These are phyloP conservation scores for Oscheius sp. DNA, from an alignment of 1,140 invertebrate genomes.

Conservation along the genomic window DNA sequence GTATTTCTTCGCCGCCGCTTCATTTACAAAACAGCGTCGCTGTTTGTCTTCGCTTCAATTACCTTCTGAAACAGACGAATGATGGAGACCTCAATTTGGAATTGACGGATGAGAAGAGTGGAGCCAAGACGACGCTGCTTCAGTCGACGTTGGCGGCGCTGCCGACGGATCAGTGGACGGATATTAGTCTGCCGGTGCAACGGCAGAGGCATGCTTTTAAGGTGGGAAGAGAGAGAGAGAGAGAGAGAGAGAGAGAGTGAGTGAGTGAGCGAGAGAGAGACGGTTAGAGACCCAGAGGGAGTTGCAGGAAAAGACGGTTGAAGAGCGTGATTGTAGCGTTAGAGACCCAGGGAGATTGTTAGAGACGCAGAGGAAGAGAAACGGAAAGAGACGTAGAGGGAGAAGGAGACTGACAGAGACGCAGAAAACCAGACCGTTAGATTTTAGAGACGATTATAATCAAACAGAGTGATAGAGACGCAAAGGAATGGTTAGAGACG, in stretches of 20 bases:
- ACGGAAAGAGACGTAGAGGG: too few relatives aligned
- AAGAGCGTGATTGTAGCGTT: too few relatives aligned
- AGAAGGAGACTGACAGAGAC: too few relatives aligned
- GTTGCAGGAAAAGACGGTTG: too few relatives aligned
- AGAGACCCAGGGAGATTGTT: too few relatives aligned
- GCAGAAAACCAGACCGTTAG: too few relatives aligned
- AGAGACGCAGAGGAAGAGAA: too few relatives aligned
- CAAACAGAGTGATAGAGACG: too few relatives aligned
- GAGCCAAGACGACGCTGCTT: not conserved
- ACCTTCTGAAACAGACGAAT: conserved; percentile 1
- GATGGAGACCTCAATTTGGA: not conserved
- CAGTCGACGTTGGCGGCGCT: not conserved
- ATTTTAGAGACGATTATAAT: too few relatives aligned
- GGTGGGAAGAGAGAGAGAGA: not conserved
- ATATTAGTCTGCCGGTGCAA: not conserved
- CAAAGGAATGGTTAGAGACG: too few relatives aligned
- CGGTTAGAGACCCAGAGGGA: too few relatives aligned
- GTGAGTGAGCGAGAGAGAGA: too few relatives aligned
- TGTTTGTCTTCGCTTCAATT: not conserved
- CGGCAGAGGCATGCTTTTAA: not conserved
- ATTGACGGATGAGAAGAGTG: not conserved
- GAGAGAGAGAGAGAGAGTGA: not conserved
- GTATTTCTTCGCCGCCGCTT: not conserved
- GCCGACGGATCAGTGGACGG: not conserved
- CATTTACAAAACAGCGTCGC: not conserved